Conservation (phyloP, 2,113 vertebrate species). For the Globicephala melas region DNA sequence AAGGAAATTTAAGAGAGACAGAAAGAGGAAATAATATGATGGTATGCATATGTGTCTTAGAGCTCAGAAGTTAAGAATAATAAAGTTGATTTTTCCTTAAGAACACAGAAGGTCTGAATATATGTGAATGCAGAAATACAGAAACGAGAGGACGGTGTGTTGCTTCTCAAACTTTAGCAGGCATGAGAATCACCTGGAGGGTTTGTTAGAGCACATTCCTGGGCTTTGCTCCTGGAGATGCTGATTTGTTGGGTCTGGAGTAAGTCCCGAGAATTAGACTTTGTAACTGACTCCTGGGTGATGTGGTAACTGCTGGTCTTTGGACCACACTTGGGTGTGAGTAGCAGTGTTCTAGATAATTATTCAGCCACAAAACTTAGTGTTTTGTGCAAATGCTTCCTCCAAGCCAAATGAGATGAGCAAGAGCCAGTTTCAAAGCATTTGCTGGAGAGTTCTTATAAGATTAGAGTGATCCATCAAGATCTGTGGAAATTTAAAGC, state of each 20-base stretch:
- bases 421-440: not conserved
- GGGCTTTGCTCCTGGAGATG: not conserved
- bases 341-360: not conserved
- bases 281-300: not conserved
- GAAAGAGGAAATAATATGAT: not conserved
- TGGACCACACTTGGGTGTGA: not conserved
- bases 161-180: not conserved
- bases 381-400: not conserved
- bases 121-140: not conserved
- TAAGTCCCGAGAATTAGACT: not conserved
- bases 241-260: not conserved
- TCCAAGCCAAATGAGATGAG: not conserved
- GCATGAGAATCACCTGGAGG: not conserved
- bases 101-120: not conserved
- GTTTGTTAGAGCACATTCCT: not conserved
- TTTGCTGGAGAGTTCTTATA: not conserved
- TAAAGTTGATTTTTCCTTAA: not conserved
- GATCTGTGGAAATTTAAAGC: not conserved
- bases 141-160: not conserved
- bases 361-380: not conserved
- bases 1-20: slow-evolving; percentile 16
- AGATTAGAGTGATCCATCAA: not conserved
- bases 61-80: not conserved
- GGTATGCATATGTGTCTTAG: not conserved
- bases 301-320: not conserved